Base-by-base conservation (phyloP, 2,888 invertebrate genomes). In the Camponotus fellah region DNA sequence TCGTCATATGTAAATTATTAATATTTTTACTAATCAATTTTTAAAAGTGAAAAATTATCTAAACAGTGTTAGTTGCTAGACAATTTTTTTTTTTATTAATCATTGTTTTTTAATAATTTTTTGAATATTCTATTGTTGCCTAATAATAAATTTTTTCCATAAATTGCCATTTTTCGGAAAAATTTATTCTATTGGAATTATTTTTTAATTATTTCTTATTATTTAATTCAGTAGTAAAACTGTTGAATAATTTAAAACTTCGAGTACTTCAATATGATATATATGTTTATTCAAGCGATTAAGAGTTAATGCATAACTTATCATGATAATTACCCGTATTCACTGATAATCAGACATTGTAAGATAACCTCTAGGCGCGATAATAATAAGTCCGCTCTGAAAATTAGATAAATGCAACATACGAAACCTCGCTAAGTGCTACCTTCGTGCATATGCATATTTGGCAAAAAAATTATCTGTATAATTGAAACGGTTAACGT, bases 361-460 rank as follows among this genome's bases (percentile, higher is more conserved):
- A 40, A 46, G 34, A 21, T 34, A 71, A 79, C 60, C 58, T 58
- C 43, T 17, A 17, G 12, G 56, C 49, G 49, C 69, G n/a, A 68
- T 77, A 69, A 77, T 69, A 32, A 77, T 40, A 40, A 10, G 34
- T 32, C 5, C 49, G 26, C 14, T 77, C 56, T 69, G n/a, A 49
- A 77, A 77, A 68, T 77, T 68, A 77, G 14, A n/a, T 58, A 77
- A 56, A 34, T 5, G 14, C 56, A 37, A 53, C 37, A 14, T 34
- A 32, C 40, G 34, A 66, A 56, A 26, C 14, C 53, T 58, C 12
- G 40, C 37, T 26, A 49, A 49, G 8, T 53, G 21, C 21, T 21
- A 37, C 37, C 6, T 17, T 26, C 26, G 26, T 49, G 46, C 17
- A 68, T 14, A 10, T 17, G 53, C n/a, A 6, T 21, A 69, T 46